phyloP scores from a whole-genome alignment of 2,113 vertebrate species.

The Plotosus lineatus region DNA sequence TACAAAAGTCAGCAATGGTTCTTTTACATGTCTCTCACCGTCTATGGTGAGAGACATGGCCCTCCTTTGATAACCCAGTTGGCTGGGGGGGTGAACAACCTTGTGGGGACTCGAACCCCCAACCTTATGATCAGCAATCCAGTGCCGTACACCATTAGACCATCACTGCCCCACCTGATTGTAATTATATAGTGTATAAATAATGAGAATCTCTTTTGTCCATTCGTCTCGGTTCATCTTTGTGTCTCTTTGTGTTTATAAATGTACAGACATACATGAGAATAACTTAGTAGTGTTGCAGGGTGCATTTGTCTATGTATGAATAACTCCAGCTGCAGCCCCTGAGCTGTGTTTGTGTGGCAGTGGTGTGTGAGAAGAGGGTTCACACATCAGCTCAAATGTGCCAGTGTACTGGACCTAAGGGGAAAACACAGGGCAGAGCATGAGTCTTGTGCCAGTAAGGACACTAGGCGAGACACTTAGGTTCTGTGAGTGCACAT shows the following conservation, averaged over 20 bases:
- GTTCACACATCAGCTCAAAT: background rate
- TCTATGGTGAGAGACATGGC: too few relatives aligned
- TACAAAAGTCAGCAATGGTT: too few relatives aligned
- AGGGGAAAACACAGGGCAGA: conserved; percentile 21
- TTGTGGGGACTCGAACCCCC: too few relatives aligned
- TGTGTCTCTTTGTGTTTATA: background rate
- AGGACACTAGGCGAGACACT: conserved; percentile 36
- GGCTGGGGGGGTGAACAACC: too few relatives aligned
- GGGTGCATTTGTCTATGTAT: conserved; percentile 22
- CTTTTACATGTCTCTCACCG: too few relatives aligned
- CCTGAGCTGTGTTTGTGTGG: conserved; percentile 18
- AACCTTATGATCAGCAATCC: too few relatives aligned
- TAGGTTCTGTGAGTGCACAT: conserved; percentile 69
- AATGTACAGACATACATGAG: background rate
- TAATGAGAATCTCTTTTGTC: conserved; percentile 1
- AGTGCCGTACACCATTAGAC: too few relatives aligned
- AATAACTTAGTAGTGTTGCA: background rate
- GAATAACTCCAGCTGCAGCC: conserved; percentile 41
- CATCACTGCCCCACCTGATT: too few relatives aligned
- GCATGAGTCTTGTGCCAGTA: conserved; percentile 24
- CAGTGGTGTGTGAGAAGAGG: conserved; percentile 6
- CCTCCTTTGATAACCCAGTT: too few relatives aligned
- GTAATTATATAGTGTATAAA: background rate
- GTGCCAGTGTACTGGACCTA: background rate
- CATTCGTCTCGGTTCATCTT: conserved; percentile 25